These are phyloP conservation scores for Todiramphus chloris DNA, from an alignment of 2,113 vertebrate species.

Conservation along the genomic window DNA sequence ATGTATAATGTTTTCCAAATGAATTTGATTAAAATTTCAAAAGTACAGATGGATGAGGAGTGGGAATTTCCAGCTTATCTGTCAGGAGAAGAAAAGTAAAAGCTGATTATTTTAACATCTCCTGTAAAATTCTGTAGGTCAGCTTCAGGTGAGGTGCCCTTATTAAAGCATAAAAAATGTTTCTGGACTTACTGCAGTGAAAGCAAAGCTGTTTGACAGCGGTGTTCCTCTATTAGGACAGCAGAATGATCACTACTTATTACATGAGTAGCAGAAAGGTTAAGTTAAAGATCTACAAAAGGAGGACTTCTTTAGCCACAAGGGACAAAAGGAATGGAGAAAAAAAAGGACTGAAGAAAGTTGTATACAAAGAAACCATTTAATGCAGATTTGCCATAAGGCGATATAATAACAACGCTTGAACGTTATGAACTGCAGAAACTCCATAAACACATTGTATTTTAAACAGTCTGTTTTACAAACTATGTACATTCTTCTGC, in stretches of 20 bases:
- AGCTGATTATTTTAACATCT: background rate
- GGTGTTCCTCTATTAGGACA: background rate
- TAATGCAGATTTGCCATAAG: constrained; percentile 69
- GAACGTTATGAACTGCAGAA: constrained; percentile 65
- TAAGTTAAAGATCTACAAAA: background rate
- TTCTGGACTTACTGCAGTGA: background rate
- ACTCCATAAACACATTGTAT: constrained; percentile 71
- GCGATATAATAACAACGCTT: constrained; percentile 59
- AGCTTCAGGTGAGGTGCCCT: background rate
- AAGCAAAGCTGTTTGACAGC: background rate
- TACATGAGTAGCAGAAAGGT: background rate
- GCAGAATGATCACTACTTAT: background rate
- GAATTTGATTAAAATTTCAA: background rate
- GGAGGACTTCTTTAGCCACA: background rate
- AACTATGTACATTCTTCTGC: constrained; percentile 74
- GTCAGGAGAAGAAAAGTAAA: background rate
- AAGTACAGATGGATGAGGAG: background rate
- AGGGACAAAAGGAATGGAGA: background rate
- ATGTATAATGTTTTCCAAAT: background rate
- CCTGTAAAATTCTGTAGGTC: background rate
- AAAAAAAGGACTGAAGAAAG: constrained; percentile 21
- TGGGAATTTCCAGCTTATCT: background rate
- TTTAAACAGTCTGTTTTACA: constrained; percentile 78
- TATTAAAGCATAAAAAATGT: background rate
- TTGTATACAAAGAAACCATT: constrained; percentile 45